phyloP scores from a whole-genome alignment of 2,888 invertebrate species.

The Syrista parreyssii region DNA sequence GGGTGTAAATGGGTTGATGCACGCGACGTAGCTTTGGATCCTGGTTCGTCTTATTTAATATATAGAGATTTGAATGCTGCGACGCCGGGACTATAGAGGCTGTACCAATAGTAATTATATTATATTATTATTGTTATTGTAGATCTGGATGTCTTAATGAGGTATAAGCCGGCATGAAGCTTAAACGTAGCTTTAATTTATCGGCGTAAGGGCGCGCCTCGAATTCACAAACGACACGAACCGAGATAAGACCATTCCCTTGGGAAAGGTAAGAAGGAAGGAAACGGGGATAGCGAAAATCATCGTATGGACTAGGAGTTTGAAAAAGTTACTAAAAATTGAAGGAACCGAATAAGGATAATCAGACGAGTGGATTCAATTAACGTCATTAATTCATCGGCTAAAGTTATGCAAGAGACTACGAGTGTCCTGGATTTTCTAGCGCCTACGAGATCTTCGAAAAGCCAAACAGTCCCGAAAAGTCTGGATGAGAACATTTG shows the following conservation, averaged over 20 bases:
- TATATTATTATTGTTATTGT: neutral
- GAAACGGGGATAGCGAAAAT: neutral
- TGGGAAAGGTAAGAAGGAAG: conserved; percentile 29
- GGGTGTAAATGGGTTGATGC: no score
- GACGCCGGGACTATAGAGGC: neutral
- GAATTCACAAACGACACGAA: conserved; percentile 35
- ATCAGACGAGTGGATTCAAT: conserved; percentile 6
- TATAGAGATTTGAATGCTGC: neutral
- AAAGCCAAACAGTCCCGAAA: neutral
- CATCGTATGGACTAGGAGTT: neutral
- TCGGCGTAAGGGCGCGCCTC: conserved; percentile 22
- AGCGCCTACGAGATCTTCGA: neutral
- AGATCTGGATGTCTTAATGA: neutral
- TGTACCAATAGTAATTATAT: neutral
- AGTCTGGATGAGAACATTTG: neutral
- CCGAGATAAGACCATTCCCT: conserved; percentile 31
- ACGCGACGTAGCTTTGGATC: no score
- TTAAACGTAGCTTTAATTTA: conserved; percentile 28
- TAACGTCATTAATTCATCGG: conserved; percentile 17
- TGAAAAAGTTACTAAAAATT: neutral
- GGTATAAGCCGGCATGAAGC: conserved; percentile 13
- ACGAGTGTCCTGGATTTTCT: neutral
- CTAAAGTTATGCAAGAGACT: neutral
- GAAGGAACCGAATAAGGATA: neutral
- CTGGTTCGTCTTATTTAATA: no score